Evolutionary conservation across 1,140 invertebrate species (phyloP), one percentile per base, ranked within the genome.

Genomic region (Cydia fagiglandana): DNA sequence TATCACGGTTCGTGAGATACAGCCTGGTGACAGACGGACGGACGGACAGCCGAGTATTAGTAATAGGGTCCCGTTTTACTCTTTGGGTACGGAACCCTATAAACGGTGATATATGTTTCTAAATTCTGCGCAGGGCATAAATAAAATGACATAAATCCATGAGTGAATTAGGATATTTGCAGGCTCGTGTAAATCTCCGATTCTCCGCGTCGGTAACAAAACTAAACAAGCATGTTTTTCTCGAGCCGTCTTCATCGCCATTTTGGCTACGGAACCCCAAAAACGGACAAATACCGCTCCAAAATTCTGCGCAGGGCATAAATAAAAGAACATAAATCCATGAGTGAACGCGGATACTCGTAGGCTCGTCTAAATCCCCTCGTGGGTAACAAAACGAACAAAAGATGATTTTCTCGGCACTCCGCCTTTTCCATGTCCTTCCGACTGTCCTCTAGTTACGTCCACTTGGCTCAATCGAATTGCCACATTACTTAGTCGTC

Each of bases 401-500:
- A 74, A 74, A 70, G 53, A 78, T 77, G 74, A 78, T 81, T 79
- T 84, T 73, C 28, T 73, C 76, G 78, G 74, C 78, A 20, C 74
- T 73, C 87, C 88, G 88, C 88, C 88, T 84, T 84, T 90, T 88
- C 83, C 83, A 73, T 88, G 88, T 88, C 77, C 50, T 64, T 41
- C 45, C 56, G 75, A 41, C 34, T 38, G n/a, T 73, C 66, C 77
- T 73, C 80, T 80, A 81, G 84, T 84, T 83, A 85, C 74, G 34
- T 68, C 82, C 81, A 79, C 70, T 79, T 47, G 74, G 75, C 80
- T 79, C 80, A 83, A 82, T 81, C 77, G 80, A 84, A 78, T 83
- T 84, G 81, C 78, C 77, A 79, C 77, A 79, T 74, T 73, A 64
- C 73, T 77, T 70, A 70, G 73, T 82, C 76, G 78, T 74, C 77